A percentile compares a stretch with the other conserved stretches of the same genome.
phyloP scores from a whole-genome alignment of 2,888 invertebrate species.

The Acronicta psi region DNA sequence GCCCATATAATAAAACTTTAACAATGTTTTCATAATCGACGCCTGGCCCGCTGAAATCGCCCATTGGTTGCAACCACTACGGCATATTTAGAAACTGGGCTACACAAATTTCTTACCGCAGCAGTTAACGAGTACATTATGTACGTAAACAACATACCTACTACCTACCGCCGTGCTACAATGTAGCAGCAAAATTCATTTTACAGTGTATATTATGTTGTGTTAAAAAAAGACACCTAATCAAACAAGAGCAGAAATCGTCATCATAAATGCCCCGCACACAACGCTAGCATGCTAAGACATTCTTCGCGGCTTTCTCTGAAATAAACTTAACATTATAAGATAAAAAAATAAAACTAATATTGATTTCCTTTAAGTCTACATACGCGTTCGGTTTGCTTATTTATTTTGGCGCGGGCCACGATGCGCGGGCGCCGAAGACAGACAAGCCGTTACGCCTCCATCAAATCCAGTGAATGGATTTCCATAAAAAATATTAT shows the following conservation, averaged over 20 bases:
- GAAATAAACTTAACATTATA: neutral
- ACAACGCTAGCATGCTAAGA: neutral
- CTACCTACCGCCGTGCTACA: conserved; percentile 50
- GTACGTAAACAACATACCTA: conserved; percentile 60
- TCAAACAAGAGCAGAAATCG: conserved; percentile 54
- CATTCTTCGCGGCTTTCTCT: neutral
- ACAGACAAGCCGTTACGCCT: conserved; percentile 80
- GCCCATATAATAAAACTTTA: conserved; percentile 86
- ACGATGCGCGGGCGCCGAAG: conserved; percentile 81
- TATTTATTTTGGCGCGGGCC: conserved; percentile 84
- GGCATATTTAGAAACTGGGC: conserved; percentile 79
- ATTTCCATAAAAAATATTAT: conserved; percentile 69
- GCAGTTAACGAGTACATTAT: conserved; percentile 62
- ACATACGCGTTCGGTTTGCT: conserved; percentile 62
- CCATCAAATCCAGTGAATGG: conserved; percentile 73
- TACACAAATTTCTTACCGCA: conserved; percentile 71
- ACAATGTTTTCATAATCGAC: conserved; percentile 88
- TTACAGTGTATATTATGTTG: conserved; percentile 25
- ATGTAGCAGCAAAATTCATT: conserved; percentile 50
- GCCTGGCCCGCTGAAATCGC: conserved; percentile 70
- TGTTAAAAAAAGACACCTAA: conserved; percentile 65
- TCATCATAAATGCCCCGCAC: conserved; percentile 7
- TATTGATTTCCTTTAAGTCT: conserved; percentile 59
- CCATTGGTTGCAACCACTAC: conserved; percentile 67
- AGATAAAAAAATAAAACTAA: conserved; percentile 40